A percentile compares a stretch with the other conserved stretches of the same genome.
Conservation (phyloP, 2,113 vertebrate species). For the Cyanoderma ruficeps region DNA sequence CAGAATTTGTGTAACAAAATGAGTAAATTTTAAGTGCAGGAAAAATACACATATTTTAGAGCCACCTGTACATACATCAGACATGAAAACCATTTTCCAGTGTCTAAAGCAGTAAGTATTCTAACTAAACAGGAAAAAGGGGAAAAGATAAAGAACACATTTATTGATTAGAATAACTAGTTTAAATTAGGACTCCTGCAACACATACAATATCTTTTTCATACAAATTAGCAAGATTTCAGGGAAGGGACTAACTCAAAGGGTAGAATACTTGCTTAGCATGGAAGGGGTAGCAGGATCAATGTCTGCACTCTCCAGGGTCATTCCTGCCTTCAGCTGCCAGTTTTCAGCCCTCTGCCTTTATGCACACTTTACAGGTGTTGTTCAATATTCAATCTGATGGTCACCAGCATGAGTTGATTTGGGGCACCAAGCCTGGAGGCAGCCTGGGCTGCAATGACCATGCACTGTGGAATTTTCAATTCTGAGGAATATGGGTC, state of each 20-base stretch:
- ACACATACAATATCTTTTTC: background rate
- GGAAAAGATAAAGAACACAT: background rate
- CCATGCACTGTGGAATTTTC: background rate
- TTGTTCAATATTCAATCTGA: background rate
- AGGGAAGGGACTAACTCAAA: background rate
- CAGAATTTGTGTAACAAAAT: background rate
- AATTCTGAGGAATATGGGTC: background rate
- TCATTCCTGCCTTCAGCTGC: background rate
- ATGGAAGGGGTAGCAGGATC: constrained; percentile 76
- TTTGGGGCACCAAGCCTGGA: background rate
- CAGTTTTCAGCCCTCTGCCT: background rate
- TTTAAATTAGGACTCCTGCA: background rate
- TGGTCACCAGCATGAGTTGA: background rate
- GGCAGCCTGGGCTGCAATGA: background rate
- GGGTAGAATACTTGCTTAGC: constrained; percentile 75
- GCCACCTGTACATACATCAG: too few species aligned
- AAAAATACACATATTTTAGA: background rate
- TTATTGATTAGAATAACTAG: background rate
- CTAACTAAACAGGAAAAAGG: background rate
- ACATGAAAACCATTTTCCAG: background rate
- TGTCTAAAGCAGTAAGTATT: background rate
- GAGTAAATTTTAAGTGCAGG: background rate
- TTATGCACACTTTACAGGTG: too few species aligned
- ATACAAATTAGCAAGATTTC: background rate
- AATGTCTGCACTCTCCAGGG: background rate